phyloP scores from a whole-genome alignment of 2,113 vertebrate genomes.

The Sinocyclocheilus maitianheensis region DNA sequence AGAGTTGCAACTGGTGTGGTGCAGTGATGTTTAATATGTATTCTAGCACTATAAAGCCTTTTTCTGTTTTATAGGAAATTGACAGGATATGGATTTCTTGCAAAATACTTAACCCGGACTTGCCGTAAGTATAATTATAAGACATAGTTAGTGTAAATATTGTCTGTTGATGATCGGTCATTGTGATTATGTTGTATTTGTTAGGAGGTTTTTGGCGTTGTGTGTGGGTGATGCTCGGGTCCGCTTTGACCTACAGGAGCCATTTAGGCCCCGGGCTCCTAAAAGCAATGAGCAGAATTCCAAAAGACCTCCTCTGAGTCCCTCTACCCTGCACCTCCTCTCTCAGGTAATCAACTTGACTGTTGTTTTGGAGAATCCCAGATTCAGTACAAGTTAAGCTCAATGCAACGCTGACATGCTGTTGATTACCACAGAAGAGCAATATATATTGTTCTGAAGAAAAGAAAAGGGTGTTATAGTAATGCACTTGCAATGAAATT shows the following conservation, averaged over 20 bases:
- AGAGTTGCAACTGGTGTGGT: neutral
- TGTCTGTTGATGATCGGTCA: neutral
- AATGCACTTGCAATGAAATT: neutral
- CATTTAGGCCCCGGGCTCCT: constrained; percentile 59
- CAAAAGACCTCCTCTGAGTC: constrained; percentile 73
- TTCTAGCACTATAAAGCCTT: neutral
- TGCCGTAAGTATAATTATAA: constrained; percentile 83
- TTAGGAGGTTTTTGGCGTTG: constrained; percentile 88
- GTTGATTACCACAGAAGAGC: neutral
- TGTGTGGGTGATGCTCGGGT: constrained; percentile 91
- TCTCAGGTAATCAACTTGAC: constrained; percentile 78
- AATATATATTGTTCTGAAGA: neutral
- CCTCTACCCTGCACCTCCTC: constrained; percentile 80
- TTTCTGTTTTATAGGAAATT: constrained; percentile 82
- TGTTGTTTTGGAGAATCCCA: neutral
- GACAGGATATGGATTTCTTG: constrained; percentile 94
- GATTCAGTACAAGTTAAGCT: neutral
- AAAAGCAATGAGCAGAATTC: constrained; percentile 60
- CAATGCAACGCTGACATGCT: neutral
- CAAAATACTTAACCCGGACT: constrained; percentile 88
- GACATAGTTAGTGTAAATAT: neutral
- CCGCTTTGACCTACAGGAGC: constrained; percentile 84
- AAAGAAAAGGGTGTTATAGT: neutral
- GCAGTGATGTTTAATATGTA: neutral
- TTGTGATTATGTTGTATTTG: constrained; percentile 1